These are phyloP conservation scores for Eptatretus burgeri DNA, from an alignment of 2,113 vertebrate species.

Conservation along the genomic window DNA sequence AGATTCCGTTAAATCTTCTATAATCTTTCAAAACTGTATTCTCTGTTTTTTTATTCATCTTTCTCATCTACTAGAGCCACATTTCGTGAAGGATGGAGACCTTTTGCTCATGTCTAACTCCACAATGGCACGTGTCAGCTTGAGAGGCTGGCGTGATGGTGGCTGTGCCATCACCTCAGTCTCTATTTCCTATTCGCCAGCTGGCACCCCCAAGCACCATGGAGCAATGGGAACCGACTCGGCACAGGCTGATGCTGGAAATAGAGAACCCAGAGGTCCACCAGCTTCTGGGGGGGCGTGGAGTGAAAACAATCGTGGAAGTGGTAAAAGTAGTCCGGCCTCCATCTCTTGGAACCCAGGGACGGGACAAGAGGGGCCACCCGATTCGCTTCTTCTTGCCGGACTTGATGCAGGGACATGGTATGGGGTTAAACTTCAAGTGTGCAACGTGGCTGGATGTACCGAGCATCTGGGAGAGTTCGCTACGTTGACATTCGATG, in stretches of 20 bases:
- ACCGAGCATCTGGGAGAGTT: slow-evolving; percentile 78
- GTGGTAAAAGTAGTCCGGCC: background rate
- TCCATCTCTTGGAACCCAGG: slow-evolving; percentile 34
- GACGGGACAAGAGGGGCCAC: slow-evolving; percentile 45
- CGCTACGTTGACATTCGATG: slow-evolving; percentile 74
- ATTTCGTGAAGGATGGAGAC: slow-evolving; percentile 87
- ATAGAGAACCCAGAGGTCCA: slow-evolving; percentile 64
- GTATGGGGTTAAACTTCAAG: slow-evolving; percentile 93
- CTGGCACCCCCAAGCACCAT: slow-evolving; percentile 36
- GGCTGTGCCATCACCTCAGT: slow-evolving; percentile 72
- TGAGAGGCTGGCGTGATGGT: slow-evolving; percentile 81
- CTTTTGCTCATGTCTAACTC: slow-evolving; percentile 93
- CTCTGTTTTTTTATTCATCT: slow-evolving; percentile 1
- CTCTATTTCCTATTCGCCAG: slow-evolving; percentile 61
- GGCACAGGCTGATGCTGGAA: slow-evolving; percentile 8
- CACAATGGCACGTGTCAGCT: slow-evolving; percentile 65
- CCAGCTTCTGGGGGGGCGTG: slow-evolving; percentile 57
- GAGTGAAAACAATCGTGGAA: background rate
- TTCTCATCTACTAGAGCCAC: slow-evolving; percentile 30
- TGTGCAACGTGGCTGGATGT: slow-evolving; percentile 88
- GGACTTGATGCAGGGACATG: slow-evolving; percentile 83
- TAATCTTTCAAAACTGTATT: too few relatives aligned
- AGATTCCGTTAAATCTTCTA: too few relatives aligned
- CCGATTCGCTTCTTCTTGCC: slow-evolving; percentile 52
- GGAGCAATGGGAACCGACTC: background rate